These are phyloP conservation scores for Arctia plantaginis DNA, from an alignment of 2,888 invertebrate genomes.

Conservation along the genomic window DNA sequence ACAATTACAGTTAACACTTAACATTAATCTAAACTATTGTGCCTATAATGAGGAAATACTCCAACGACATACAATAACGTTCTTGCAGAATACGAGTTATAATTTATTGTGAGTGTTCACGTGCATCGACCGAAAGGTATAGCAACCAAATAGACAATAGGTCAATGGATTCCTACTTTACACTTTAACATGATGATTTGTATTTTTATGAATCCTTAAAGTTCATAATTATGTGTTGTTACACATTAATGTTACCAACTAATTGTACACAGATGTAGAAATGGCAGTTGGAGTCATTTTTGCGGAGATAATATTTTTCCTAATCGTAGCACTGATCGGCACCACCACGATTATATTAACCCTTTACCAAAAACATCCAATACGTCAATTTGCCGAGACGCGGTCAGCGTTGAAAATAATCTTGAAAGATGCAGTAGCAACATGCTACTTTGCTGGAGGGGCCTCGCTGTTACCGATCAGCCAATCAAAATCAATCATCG, in stretches of 20 bases:
- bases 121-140: neutral
- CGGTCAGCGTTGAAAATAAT: slow-evolving; percentile 64
- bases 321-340: slow-evolving; percentile 55
- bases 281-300: slow-evolving; percentile 31
- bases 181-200: neutral
- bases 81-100: slow-evolving; percentile 27
- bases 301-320: slow-evolving; percentile 45
- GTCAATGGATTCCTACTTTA: neutral
- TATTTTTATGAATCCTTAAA: neutral
- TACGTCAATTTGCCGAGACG: slow-evolving; percentile 61
- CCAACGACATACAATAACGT: neutral
- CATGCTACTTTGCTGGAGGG: slow-evolving; percentile 75
- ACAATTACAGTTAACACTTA: slow-evolving; percentile 42
- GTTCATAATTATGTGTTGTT: neutral
- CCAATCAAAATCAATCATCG: slow-evolving; percentile 87
- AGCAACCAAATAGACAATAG: neutral
- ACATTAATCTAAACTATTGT: slow-evolving; percentile 33
- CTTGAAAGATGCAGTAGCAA: slow-evolving; percentile 71
- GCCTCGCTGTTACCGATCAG: slow-evolving; percentile 83
- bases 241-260: neutral
- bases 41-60: slow-evolving; percentile 17
- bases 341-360: slow-evolving; percentile 56
- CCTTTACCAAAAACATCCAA: slow-evolving; percentile 71
- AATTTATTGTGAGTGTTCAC: slow-evolving; percentile 28
- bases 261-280: neutral